A percentile compares a stretch with the other conserved stretches of the same genome.
phyloP scores from a whole-genome alignment of 2,797 vertebrate genomes.

The Tachyglossus aculeatus region DNA sequence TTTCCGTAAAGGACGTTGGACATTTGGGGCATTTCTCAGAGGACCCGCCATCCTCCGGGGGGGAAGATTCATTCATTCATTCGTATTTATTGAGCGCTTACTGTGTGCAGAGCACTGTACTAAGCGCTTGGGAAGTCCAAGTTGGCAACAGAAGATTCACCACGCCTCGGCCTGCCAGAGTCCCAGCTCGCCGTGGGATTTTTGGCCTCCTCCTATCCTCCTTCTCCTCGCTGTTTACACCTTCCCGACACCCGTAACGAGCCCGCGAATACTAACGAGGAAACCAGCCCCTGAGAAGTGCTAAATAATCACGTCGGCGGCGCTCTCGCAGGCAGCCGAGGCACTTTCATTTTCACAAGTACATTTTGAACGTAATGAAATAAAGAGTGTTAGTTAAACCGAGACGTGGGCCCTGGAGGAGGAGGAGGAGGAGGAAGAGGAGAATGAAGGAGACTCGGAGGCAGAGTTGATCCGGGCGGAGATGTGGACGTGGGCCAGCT shows the following conservation, averaged over 20 bases:
- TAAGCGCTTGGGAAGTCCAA: too few species aligned
- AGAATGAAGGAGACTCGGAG: constrained; percentile 67
- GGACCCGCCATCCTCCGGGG: too few species aligned
- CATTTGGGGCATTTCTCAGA: too few species aligned
- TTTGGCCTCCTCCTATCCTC: too few species aligned
- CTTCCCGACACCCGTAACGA: constrained; percentile 38
- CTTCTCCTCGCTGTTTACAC: constrained; percentile 39
- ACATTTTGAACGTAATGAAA: constrained; percentile 74
- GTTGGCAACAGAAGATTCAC: too few species aligned
- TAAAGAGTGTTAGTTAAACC: constrained; percentile 75
- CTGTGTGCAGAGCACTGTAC: too few species aligned
- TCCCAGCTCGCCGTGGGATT: too few species aligned
- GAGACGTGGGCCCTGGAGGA: constrained; percentile 70
- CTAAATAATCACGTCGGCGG: constrained; percentile 72
- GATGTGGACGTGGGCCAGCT: constrained; percentile 41
- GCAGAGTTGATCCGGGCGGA: constrained; percentile 56
- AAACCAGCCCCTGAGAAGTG: constrained; percentile 62
- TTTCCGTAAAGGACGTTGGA: too few species aligned
- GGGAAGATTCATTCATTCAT: too few species aligned
- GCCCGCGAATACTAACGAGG: constrained; percentile 53
- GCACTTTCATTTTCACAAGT: constrained; percentile 74
- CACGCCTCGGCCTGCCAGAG: too few species aligned
- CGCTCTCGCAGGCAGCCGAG: constrained; percentile 69
- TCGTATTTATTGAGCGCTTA: too few species aligned
- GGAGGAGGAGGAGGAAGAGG: constrained; percentile 62